Percentiles rank a stretch among this genome's conserved stretches.
Evolutionary conservation across 2,113 vertebrate genomes (phyloP).

Genomic region (Serinus canaria): DNA sequence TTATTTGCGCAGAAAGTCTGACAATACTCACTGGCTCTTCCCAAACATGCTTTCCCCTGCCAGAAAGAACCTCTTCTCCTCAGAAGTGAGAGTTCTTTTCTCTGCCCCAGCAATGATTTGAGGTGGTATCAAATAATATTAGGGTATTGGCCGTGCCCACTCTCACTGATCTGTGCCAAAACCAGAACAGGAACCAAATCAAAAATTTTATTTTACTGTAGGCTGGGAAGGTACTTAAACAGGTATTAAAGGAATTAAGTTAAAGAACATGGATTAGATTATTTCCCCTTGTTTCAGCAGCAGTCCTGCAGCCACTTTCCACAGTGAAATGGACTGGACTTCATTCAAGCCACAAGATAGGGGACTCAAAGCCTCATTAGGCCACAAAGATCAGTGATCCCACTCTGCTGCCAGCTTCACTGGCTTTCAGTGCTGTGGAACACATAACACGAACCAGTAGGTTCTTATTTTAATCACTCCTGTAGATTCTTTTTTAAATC

Average conservation of each 20-base stretch:
- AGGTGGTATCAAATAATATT: not conserved
- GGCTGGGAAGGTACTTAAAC: not conserved
- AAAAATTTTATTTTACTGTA: not conserved
- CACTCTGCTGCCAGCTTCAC: not conserved
- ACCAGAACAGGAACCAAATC: not conserved
- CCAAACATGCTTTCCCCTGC: not conserved
- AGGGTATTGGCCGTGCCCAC: not conserved
- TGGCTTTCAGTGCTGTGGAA: not conserved
- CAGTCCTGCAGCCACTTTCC: not conserved
- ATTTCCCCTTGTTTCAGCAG: not conserved
- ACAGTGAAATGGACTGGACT: not conserved
- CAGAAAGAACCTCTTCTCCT: not conserved
- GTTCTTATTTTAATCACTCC: not conserved
- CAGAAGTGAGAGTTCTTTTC: not conserved
- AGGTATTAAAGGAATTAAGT: not conserved
- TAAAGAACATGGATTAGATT: not conserved
- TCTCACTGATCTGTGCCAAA: not conserved
- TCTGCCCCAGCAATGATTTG: not conserved
- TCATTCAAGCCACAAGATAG: not conserved
- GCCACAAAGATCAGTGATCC: not conserved
- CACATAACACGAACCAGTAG: not conserved
- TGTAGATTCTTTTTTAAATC: not conserved
- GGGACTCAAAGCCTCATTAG: not conserved
- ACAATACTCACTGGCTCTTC: not conserved
- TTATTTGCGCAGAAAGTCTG: rapidly evolving